Conservation (phyloP, 2,888 invertebrate genomes). For the Syrphus vitripennis region DNA sequence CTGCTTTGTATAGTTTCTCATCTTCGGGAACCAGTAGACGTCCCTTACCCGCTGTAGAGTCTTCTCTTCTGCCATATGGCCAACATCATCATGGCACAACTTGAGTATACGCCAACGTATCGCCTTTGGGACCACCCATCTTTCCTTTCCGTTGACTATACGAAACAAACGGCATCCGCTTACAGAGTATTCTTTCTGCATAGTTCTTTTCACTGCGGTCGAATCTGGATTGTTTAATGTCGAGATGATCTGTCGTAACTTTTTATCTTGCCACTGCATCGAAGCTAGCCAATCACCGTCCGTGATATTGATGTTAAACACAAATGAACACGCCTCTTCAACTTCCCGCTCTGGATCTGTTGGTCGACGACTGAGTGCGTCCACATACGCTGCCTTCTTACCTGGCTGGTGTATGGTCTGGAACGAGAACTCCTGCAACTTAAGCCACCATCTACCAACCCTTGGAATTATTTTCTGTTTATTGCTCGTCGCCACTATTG, state of each 20-base stretch:
- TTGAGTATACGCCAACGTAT: constrained; percentile 1
- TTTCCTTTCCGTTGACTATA: not conserved
- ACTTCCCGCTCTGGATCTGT: not conserved
- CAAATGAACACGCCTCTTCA: constrained; percentile 1
- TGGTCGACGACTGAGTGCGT: constrained; percentile 12
- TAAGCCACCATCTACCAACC: too few species aligned
- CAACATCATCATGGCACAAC: too few species aligned
- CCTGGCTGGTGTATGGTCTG: too few species aligned
- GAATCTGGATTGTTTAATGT: not conserved
- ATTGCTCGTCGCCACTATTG: too few species aligned
- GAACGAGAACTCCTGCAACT: too few species aligned
- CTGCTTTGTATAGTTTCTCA: too few species aligned
- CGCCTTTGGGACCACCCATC: constrained; percentile 9
- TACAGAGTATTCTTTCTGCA: constrained; percentile 11
- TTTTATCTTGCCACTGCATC: not conserved
- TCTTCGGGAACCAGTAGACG: too few species aligned
- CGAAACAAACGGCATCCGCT: not conserved
- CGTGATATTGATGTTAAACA: constrained; percentile 2
- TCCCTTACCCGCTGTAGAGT: too few species aligned
- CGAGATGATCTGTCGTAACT: not conserved
- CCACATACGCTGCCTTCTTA: constrained; percentile 10
- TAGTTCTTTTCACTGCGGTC: not conserved
- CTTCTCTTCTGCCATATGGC: too few species aligned
- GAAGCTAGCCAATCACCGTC: constrained; percentile 19
- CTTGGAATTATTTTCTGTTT: too few species aligned